phyloP scores from a whole-genome alignment of 1,140 invertebrate genomes.

The Halyomorpha halys region DNA sequence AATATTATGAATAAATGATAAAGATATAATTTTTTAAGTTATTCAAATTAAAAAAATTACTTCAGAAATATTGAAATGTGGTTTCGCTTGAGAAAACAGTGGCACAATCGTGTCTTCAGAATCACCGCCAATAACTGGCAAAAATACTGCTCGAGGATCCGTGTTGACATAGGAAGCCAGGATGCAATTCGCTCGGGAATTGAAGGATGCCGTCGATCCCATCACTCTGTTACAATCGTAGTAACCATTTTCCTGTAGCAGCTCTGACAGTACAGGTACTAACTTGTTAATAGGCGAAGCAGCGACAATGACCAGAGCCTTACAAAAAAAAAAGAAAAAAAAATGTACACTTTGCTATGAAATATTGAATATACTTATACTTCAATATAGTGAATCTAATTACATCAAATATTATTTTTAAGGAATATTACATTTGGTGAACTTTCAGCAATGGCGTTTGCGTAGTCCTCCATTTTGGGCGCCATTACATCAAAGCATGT shows the following conservation, averaged over 20 bases:
- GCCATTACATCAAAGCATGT: background rate
- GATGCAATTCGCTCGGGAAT: slow-evolving; percentile 58
- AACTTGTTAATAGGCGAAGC: slow-evolving; percentile 21
- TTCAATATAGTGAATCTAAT: background rate
- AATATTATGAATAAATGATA: too few relatives aligned
- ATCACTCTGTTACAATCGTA: slow-evolving; percentile 61
- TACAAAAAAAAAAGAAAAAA: background rate
- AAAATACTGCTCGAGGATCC: slow-evolving; percentile 53
- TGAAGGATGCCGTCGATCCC: slow-evolving; percentile 66
- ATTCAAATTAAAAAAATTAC: background rate
- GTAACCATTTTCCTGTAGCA: slow-evolving; percentile 33
- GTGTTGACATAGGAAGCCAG: slow-evolving; percentile 48
- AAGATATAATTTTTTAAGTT: background rate
- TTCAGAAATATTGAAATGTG: background rate
- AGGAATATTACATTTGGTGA: slow-evolving; percentile 14
- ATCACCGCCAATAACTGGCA: slow-evolving; percentile 76
- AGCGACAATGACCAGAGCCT: slow-evolving; percentile 24
- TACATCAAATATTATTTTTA: background rate
- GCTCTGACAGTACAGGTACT: slow-evolving; percentile 16
- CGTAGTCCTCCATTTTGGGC: slow-evolving; percentile 22
- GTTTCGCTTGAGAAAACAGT: slow-evolving; percentile 55
- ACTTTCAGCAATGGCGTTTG: slow-evolving; percentile 14
- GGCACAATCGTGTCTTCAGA: slow-evolving; percentile 69
- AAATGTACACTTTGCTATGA: background rate
- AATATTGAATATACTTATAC: background rate